A percentile compares a stretch with the other conserved stretches of the same genome.
Evolutionary conservation across 1,140 invertebrate species (phyloP).

Genomic region (Lepidostoma basale): DNA sequence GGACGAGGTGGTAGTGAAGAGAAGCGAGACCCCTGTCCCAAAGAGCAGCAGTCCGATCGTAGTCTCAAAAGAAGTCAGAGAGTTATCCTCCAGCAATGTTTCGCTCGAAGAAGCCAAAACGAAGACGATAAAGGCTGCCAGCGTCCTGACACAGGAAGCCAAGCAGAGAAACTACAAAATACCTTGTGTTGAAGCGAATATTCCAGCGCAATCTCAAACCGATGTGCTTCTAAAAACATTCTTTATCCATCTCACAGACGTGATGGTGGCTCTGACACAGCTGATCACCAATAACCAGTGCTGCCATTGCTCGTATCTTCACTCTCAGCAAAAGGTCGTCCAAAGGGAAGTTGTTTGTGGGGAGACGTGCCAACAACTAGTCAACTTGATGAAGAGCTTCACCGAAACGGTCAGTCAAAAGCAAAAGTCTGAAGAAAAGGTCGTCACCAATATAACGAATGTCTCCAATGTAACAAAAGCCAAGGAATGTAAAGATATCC

Average conservation of each 20-base stretch:
- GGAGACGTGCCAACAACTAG: constrained; percentile 7
- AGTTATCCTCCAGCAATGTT: constrained; percentile 8
- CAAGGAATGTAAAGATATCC: not conserved
- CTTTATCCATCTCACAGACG: constrained; percentile 55
- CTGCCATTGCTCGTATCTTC: not conserved
- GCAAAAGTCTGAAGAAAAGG: not conserved
- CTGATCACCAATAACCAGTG: constrained; percentile 36
- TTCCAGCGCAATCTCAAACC: constrained; percentile 44
- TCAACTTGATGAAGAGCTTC: not conserved
- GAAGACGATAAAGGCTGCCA: constrained; percentile 33
- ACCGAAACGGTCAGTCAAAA: not conserved
- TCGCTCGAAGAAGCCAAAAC: constrained; percentile 34
- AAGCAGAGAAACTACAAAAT: constrained; percentile 31
- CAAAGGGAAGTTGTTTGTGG: not conserved
- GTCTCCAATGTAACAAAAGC: too few relatives aligned
- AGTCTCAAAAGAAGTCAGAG: constrained; percentile 14
- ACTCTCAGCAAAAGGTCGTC: not conserved
- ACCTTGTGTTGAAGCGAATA: constrained; percentile 27
- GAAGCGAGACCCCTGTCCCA: not conserved
- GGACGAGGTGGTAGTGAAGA: not conserved
- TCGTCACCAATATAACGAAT: not conserved
- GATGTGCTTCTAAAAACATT: constrained; percentile 54
- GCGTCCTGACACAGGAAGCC: constrained; percentile 34
- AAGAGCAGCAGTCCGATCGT: not conserved
- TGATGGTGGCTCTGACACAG: constrained; percentile 52